Evolutionary conservation across 1,140 invertebrate genomes (phyloP).

Genomic region (Lordiphosa mommai): DNA sequence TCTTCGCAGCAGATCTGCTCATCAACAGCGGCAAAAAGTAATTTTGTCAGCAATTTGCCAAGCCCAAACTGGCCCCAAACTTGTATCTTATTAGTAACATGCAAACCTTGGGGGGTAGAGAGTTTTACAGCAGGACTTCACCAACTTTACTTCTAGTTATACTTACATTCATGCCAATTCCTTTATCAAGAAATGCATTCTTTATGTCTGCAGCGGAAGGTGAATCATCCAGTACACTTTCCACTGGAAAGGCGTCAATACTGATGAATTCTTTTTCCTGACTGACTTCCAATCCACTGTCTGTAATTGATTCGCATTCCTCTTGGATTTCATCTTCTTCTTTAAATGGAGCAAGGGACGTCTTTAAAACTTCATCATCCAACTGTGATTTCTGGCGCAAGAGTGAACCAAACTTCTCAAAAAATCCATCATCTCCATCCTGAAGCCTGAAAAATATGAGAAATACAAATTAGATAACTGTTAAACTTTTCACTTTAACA

Average conservation of each 20-base stretch:
- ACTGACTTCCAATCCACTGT: conserved; percentile 25
- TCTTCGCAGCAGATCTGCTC: no score
- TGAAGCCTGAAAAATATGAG: conserved; percentile 83
- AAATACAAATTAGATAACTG: background rate
- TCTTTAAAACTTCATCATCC: conserved; percentile 80
- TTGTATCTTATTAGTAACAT: no score
- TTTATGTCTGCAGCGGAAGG: conserved; percentile 39
- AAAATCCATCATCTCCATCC: conserved; percentile 89
- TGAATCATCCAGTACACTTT: conserved; percentile 6
- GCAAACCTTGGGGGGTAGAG: no score
- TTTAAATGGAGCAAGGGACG: conserved; percentile 81
- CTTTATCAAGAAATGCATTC: conserved; percentile 56
- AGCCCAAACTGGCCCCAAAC: no score
- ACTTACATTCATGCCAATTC: conserved; percentile 87
- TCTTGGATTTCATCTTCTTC: conserved; percentile 36
- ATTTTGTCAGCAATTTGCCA: no score
- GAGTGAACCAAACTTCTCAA: conserved; percentile 88
- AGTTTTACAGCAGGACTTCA: no score
- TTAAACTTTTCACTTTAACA: background rate
- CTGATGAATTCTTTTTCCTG: conserved; percentile 13
- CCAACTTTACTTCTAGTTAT: no score
- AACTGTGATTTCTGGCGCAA: conserved; percentile 84
- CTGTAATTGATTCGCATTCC: conserved; percentile 32
- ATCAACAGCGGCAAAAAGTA: no score
- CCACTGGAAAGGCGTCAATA: conserved; percentile 17